Conservation (phyloP, 2,113 vertebrate species). For the Pteropus alecto region DNA sequence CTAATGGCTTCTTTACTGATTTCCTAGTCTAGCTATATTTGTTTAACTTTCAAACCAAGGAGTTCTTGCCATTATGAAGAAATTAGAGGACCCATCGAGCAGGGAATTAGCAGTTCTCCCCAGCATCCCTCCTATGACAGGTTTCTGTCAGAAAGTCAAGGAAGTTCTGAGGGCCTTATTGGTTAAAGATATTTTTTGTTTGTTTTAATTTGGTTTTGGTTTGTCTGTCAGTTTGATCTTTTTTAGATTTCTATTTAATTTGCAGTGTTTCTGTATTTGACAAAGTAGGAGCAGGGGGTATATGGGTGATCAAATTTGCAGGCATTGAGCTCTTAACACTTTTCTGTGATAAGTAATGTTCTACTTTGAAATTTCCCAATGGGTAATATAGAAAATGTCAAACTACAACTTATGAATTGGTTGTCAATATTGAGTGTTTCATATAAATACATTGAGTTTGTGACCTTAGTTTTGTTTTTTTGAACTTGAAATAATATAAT, state of each 20-base stretch:
- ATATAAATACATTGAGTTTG: neutral
- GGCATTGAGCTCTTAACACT: neutral
- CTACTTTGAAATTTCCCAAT: neutral
- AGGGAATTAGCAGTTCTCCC: neutral
- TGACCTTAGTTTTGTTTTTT: constrained; percentile 26
- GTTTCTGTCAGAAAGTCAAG: constrained; percentile 1
- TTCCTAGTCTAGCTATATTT: neutral
- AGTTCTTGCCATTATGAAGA: neutral
- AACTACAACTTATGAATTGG: constrained; percentile 20
- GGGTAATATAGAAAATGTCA: constrained; percentile 9
- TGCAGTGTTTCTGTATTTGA: constrained; percentile 26
- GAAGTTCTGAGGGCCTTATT: constrained; percentile 7
- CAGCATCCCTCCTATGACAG: neutral
- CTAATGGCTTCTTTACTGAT: neutral
- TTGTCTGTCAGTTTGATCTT: neutral
- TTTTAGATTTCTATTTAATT: constrained; percentile 17
- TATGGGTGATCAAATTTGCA: neutral
- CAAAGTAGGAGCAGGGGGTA: neutral
- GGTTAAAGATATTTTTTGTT: neutral
- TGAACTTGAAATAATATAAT: constrained; percentile 5
- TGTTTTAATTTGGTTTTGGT: constrained; percentile 24
- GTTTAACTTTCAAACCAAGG: neutral
- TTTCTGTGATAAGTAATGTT: neutral
- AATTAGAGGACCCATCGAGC: neutral
- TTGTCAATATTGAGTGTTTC: neutral